Percentiles rank a stretch among this genome's conserved stretches.
Conservation (phyloP, 2,797 vertebrate genomes). For the Lacerta bilineata region DNA sequence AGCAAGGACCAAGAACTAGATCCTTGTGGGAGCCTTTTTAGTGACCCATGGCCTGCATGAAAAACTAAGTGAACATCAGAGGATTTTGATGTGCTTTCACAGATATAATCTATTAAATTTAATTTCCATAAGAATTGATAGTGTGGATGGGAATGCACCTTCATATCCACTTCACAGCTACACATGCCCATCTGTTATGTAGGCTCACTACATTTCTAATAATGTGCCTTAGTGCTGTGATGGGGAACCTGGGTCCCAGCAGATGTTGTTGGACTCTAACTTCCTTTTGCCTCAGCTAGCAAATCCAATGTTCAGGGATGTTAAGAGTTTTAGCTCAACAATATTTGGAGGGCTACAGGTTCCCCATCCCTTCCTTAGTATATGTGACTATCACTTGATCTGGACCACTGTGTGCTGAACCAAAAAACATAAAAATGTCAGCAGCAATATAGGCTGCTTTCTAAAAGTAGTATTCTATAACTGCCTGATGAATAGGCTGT, state of each 20-base stretch:
- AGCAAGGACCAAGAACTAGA: too few relatives aligned
- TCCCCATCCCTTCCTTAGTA: background rate
- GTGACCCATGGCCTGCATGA: background rate
- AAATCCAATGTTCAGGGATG: background rate
- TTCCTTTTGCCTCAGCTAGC: too few relatives aligned
- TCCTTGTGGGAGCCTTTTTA: too few relatives aligned
- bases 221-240: too few relatives aligned
- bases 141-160: too few relatives aligned
- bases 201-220: background rate
- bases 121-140: background rate
- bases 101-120: background rate
- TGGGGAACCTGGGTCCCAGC: too few relatives aligned
- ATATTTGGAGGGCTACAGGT: background rate
- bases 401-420: background rate
- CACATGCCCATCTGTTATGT: background rate
- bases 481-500: background rate
- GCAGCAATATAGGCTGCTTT: background rate
- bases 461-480: background rate
- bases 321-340: background rate
- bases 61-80: too few relatives aligned
- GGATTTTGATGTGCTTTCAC: background rate
- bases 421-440: background rate
- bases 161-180: background rate
- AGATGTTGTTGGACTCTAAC: too few relatives aligned
- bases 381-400: background rate